Conservation (phyloP, 2,888 invertebrate genomes). For the Tetranychus truncatus region DNA sequence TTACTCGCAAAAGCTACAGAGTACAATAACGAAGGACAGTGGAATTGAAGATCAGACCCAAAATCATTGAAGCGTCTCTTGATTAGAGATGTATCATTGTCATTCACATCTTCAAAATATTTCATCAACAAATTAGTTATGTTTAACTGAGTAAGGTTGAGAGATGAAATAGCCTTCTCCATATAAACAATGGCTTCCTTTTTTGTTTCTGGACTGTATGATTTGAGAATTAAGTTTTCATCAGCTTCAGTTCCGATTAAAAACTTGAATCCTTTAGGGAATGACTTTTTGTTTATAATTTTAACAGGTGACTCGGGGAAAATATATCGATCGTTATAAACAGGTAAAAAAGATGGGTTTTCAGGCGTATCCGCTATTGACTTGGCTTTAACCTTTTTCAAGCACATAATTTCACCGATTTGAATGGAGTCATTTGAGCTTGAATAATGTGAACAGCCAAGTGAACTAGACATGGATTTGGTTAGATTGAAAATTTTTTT, state of each 20-base stretch:
- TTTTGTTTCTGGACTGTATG: neutral
- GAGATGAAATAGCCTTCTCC: too few species aligned
- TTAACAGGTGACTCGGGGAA: neutral
- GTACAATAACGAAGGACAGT: neutral
- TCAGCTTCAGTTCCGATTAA: neutral
- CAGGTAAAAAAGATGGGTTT: neutral
- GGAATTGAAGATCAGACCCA: neutral
- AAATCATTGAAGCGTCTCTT: neutral
- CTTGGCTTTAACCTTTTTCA: neutral
- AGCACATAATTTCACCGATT: neutral
- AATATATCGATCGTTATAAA: neutral
- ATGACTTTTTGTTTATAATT: neutral
- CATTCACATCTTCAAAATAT: neutral
- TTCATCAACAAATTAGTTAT: neutral
- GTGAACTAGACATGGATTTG: neutral
- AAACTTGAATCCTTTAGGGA: neutral
- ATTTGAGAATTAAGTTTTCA: neutral
- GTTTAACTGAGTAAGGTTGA: neutral
- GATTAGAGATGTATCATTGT: neutral
- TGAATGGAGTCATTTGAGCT: neutral
- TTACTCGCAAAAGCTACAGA: neutral
- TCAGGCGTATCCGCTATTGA: neutral
- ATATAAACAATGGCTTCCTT: neutral
- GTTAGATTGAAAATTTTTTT: neutral
- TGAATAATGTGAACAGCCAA: neutral